Evolutionary conservation across 2,797 vertebrate species (phyloP), one percentile per base, ranked within the genome.

Genomic region (Delichon dasypus): DNA sequence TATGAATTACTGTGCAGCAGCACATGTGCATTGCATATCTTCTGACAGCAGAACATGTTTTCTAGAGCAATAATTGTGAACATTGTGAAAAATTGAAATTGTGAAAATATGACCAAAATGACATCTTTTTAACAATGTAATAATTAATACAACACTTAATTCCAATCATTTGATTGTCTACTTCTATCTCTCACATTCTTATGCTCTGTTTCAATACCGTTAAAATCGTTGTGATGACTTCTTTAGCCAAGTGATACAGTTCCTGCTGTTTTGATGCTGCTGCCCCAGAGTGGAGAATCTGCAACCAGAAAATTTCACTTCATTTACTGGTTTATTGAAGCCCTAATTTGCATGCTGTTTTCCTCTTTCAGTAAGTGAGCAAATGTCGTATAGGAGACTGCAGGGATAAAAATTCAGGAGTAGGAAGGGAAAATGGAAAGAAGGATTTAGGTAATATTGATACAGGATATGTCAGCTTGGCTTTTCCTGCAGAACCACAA

Each of bases 241-340:
- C 29, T 67, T 96, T 93, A 92, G 19, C 32, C 50, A 90, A 22
- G n/a, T 89, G 89, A 94, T 85, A 74, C 42, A 71, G 34, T 90
- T 92, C 47, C 2, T 62, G 21, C 48, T 78, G 3, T 13, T 18
- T 60, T 90, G 29, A 74, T 77, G 34, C 19, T 90, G 20, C 34
- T 93, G 45, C 58, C 66, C 40, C 45, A 32, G 12, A 89, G 45
- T 13, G 13, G 44, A 88, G 23, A 64, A 80, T 40, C 34, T 32
- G 48, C 67, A 78, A 34, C 25, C 76, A 68, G 38, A 88, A 93
- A 92, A 61, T 84, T 78, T 64, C 19, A 34, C 34, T 75, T 84
- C 7, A 45, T 76, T 75, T 83, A 66, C 29, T 40, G 36, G 9
- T 47, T 83, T 76, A 88, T 48, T 67, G 57, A 96, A 93, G 13